Conservation (phyloP, 1,140 invertebrate species). For the Bombus difficillimus region DNA sequence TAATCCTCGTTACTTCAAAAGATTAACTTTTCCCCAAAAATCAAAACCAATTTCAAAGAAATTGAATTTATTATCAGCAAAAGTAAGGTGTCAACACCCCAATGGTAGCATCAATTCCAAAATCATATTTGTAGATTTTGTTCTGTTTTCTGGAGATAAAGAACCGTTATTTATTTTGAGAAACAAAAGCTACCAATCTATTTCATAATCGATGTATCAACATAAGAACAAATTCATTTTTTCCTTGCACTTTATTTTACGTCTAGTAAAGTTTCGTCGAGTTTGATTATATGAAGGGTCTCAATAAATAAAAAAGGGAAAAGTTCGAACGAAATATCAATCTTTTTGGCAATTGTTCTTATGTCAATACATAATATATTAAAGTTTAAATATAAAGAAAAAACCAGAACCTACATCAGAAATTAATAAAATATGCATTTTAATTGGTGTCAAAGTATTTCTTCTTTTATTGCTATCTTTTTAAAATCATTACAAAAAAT, state of each 20-base stretch:
- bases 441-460: slow-evolving; percentile 22
- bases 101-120: slow-evolving; percentile 60
- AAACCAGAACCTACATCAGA: not conserved
- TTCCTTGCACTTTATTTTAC: not conserved
- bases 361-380: slow-evolving; percentile 60
- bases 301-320: not conserved
- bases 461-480: not conserved
- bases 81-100: slow-evolving; percentile 7
- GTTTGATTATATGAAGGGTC: not conserved
- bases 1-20: slow-evolving; percentile 83
- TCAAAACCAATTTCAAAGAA: slow-evolving; percentile 61
- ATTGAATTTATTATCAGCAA: slow-evolving; percentile 42
- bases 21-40: slow-evolving; percentile 72
- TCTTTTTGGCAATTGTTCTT: slow-evolving; percentile 48
- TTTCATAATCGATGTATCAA: slow-evolving; percentile 53
- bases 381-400: slow-evolving; percentile 31
- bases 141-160: slow-evolving; percentile 52
- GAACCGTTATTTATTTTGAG: slow-evolving; percentile 45
- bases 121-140: slow-evolving; percentile 48
- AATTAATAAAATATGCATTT: slow-evolving; percentile 5
- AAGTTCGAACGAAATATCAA: not conserved
- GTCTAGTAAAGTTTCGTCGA: not conserved
- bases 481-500: not conserved
- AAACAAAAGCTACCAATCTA: slow-evolving; percentile 55
- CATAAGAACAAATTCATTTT: slow-evolving; percentile 61